Conservation (phyloP, 2,797 vertebrate species). For the Bradypus variegatus region DNA sequence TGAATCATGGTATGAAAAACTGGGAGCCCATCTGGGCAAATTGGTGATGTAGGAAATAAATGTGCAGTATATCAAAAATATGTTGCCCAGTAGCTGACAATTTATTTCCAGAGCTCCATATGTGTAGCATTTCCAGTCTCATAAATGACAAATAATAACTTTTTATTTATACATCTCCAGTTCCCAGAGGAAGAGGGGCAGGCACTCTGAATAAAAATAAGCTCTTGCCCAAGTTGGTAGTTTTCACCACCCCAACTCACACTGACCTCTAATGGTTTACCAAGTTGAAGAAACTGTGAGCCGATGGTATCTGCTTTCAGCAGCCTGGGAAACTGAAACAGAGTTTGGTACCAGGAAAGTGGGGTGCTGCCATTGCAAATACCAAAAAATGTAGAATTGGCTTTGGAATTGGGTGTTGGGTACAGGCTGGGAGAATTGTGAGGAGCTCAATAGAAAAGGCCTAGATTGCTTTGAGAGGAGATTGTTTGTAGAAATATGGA, state of each 20-base stretch:
- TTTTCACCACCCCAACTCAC: not conserved
- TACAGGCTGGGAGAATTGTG: too few relatives aligned
- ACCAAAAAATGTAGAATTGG: too few relatives aligned
- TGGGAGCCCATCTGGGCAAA: not conserved
- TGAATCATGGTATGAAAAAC: not conserved
- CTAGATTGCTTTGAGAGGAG: too few relatives aligned
- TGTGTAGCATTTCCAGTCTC: not conserved
- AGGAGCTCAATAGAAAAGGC: too few relatives aligned
- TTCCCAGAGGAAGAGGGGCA: not conserved
- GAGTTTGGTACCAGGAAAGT: too few relatives aligned
- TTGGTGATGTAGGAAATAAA: not conserved
- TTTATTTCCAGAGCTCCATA: not conserved
- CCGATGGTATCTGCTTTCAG: too few relatives aligned
- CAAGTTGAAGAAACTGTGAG: not conserved
- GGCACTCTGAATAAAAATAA: not conserved
- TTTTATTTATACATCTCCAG: conserved; percentile 13
- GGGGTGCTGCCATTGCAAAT: too few relatives aligned
- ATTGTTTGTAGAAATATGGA: too few relatives aligned
- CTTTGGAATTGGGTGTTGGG: too few relatives aligned
- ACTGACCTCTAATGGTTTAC: fast-evolving
- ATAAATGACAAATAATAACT: not conserved
- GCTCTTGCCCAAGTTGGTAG: not conserved
- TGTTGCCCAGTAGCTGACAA: not conserved
- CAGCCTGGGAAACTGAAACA: too few relatives aligned
- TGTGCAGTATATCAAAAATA: not conserved